Evolutionary conservation across 64 coral and sea anemone genomes (phyloP).

Genomic region (Montipora foliosa): DNA sequence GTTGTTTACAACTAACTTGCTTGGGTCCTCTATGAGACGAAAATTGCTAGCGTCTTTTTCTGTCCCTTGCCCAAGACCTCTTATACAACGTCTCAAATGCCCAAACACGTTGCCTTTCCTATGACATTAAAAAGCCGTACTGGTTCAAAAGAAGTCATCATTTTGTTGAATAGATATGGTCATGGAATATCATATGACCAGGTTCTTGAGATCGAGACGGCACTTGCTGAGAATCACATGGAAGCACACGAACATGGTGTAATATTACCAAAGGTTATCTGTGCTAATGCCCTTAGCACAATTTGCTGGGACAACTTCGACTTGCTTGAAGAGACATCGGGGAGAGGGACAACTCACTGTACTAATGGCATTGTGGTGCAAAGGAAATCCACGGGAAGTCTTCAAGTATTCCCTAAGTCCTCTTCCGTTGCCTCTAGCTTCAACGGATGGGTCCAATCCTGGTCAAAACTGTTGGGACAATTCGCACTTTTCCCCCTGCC

Average conservation of each 20-base stretch:
- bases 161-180: constrained; percentile 66
- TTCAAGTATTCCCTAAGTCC: no score
- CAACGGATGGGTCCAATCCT: no score
- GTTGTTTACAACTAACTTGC: constrained; percentile 32
- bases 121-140: constrained; percentile 56
- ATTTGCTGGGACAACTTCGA: constrained; percentile 75
- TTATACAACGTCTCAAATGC: constrained; percentile 27
- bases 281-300: constrained; percentile 46
- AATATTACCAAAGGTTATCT: constrained; percentile 22
- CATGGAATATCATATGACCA: constrained; percentile 67
- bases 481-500: no score
- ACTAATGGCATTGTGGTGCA: constrained; percentile 48
- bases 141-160: constrained; percentile 59
- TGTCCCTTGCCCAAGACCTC: constrained; percentile 35
- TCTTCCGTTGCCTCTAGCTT: no score
- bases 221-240: constrained; percentile 37
- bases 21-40: constrained; percentile 14
- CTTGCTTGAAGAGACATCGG: constrained; percentile 58
- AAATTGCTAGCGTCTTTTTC: neutral
- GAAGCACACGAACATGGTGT: neutral
- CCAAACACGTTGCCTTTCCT: constrained; percentile 40
- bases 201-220: constrained; percentile 38
- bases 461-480: no score
- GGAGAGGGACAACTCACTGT: constrained; percentile 66
- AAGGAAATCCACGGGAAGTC: neutral